Base-by-base conservation (phyloP, 2,797 vertebrate genomes). In the Oryzias sinensis region DNA sequence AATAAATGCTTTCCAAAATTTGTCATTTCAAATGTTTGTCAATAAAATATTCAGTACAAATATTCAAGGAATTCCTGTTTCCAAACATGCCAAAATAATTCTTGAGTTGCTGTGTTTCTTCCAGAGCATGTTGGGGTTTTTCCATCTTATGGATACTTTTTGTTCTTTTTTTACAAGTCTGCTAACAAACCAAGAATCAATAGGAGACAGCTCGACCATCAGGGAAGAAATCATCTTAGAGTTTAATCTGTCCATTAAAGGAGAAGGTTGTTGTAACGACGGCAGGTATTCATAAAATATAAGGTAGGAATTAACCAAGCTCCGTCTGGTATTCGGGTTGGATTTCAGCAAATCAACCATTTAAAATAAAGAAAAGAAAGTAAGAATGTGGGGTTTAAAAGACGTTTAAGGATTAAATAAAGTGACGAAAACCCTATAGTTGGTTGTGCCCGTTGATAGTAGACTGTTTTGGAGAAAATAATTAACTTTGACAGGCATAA, bases 191-290 rank as follows among this genome's bases (percentile, higher is more conserved):
- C 40, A 41, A 43, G 14, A 70, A 47, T 16, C 25, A 62, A 33
- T 20, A 29, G 29, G 47, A 41, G 25, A 29, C 3, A 49, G 45
- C 33, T 57, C 29, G 43, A 58, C 60, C 78, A 76, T 79, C 68
- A 65, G 65, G 11, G 5, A 11, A 49, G 57, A 51, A 74, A 77
- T 69, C 77, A 84, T 69, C 70, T 80, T 59, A 20, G 57, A 52
- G 65, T 65, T 61, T 43, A 57, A 63, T 52, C 70, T 63, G 55
- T 49, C 43, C 54, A 70, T 33, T 62, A 33, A 72, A 68, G 70
- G 58, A 72, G 84, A 87, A 85, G 80, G 78, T 83, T 43, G 16
- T 33, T 16, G 5, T 48, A 46, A 68, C 46, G 29, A 56, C 45
- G 8, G 17, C 53, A 70, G 59, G 25, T 14, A 27, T 20, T 65